A percentile compares a stretch with the other conserved stretches of the same genome.
These are phyloP conservation scores for Clarias magur DNA, from an alignment of 2,113 vertebrate species.

Conservation along the genomic window DNA sequence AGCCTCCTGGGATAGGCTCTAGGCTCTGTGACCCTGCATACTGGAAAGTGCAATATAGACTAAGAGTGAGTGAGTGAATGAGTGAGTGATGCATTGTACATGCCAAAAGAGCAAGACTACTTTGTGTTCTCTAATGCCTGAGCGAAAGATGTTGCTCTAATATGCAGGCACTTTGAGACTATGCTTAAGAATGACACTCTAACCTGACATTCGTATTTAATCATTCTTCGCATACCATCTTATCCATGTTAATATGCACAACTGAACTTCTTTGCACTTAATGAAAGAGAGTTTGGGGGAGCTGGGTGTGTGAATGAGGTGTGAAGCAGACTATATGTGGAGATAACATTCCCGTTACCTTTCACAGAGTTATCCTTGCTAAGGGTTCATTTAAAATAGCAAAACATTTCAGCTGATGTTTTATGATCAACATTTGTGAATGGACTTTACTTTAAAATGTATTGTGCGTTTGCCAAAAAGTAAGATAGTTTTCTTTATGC, in stretches of 20 bases:
- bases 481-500: background rate
- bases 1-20: too few species aligned
- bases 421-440: background rate
- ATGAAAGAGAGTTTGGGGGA: background rate
- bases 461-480: background rate
- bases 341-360: background rate
- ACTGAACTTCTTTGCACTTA: background rate
- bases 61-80: too few species aligned
- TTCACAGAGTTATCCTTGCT: background rate
- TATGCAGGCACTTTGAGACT: background rate
- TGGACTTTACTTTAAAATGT: background rate
- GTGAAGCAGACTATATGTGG: background rate
- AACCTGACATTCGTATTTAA: background rate
- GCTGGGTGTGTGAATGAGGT: background rate
- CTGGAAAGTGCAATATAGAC: too few species aligned
- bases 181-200: background rate
- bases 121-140: conserved; percentile 84
- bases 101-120: conserved; percentile 78
- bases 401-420: background rate
- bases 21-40: too few species aligned
- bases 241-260: background rate
- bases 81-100: conserved; percentile 66
- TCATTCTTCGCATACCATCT: background rate
- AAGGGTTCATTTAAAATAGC: background rate
- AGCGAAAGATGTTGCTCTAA: conserved; percentile 47